Conservation (phyloP, 2,888 invertebrate species). For the Eurytoma californica region DNA sequence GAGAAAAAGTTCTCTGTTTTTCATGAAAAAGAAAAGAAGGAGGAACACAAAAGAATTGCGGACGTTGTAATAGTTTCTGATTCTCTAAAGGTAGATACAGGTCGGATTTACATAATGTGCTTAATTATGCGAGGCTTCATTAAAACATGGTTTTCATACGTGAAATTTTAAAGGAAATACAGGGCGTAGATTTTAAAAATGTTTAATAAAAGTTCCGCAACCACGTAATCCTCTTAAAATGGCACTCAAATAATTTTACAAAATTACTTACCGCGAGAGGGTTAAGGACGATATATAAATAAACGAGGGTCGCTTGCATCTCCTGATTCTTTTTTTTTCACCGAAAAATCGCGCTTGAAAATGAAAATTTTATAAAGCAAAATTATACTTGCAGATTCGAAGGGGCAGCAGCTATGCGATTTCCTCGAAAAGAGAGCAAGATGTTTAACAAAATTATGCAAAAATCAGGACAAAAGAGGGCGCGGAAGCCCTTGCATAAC, state of each 20-base stretch:
- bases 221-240: no score
- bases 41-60: no score
- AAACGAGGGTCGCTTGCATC: no score
- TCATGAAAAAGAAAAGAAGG: no score
- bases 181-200: no score
- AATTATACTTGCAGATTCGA: slow-evolving; percentile 39
- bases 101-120: background rate
- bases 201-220: no score
- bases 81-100: no score
- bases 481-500: background rate
- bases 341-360: slow-evolving; percentile 1
- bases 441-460: slow-evolving; percentile 37
- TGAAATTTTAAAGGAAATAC: no score
- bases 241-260: background rate
- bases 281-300: no score
- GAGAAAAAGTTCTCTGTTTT: no score
- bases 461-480: slow-evolving; percentile 16
- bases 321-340: no score
- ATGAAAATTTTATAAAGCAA: slow-evolving; percentile 16
- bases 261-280: background rate
- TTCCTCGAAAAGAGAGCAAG: background rate
- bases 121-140: background rate
- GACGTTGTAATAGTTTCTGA: no score
- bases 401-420: background rate
- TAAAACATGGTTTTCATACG: background rate